Evolutionary conservation across 2,888 invertebrate genomes (phyloP).

Genomic region (Terebella lapidaria): DNA sequence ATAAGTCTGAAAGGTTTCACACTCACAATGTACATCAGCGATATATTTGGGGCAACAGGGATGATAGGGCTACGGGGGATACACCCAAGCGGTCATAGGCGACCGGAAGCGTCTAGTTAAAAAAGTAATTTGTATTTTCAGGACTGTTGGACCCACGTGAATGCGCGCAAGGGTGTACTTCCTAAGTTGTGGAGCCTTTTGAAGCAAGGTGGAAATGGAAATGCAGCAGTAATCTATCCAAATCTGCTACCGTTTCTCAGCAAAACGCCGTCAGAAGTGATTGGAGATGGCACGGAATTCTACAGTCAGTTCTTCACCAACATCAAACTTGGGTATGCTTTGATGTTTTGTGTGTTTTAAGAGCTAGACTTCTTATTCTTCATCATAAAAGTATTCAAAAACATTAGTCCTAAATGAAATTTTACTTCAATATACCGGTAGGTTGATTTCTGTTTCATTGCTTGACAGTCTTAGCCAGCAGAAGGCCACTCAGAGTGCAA

Average conservation of each 20-base stretch:
- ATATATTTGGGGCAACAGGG: too few species aligned
- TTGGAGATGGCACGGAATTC: slow-evolving; percentile 29
- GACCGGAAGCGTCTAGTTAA: too few species aligned
- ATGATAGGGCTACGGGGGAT: too few species aligned
- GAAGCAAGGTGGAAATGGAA: slow-evolving; percentile 71
- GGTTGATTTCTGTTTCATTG: neutral
- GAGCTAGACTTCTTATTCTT: too few species aligned
- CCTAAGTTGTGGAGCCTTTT: slow-evolving; percentile 68
- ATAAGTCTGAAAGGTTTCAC: too few species aligned
- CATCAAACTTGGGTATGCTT: slow-evolving; percentile 62
- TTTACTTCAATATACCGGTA: too few species aligned
- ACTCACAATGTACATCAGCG: too few species aligned
- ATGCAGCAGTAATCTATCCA: slow-evolving; percentile 68
- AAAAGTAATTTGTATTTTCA: too few species aligned
- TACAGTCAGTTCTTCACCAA: slow-evolving; percentile 64
- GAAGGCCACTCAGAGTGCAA: slow-evolving; percentile 61
- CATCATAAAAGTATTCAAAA: too few species aligned
- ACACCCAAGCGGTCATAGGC: too few species aligned
- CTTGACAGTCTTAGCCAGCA: slow-evolving; percentile 62
- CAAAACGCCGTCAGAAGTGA: slow-evolving; percentile 60
- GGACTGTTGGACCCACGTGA: slow-evolving; percentile 69
- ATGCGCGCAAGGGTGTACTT: slow-evolving; percentile 69
- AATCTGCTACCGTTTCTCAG: slow-evolving; percentile 74
- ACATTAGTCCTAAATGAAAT: too few species aligned
- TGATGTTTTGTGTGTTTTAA: slow-evolving; percentile 33